Percentiles rank a stretch among this genome's conserved stretches.
These are phyloP conservation scores for Prietella phreatophila DNA, from an alignment of 2,113 vertebrate species.

Conservation along the genomic window DNA sequence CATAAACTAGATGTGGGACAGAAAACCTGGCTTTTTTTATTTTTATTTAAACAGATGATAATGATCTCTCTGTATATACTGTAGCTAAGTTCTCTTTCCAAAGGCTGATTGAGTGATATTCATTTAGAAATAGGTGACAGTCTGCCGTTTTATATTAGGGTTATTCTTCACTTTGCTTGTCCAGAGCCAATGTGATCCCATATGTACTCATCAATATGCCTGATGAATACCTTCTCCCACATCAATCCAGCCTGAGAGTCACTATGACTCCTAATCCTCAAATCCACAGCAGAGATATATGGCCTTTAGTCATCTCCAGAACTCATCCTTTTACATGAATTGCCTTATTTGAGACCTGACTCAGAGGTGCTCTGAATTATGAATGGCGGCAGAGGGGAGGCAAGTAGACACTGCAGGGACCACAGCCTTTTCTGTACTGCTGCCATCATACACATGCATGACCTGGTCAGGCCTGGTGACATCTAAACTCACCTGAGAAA, in stretches of 20 bases:
- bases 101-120: conserved; percentile 18
- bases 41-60: conserved; percentile 15
- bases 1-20: conserved; percentile 11
- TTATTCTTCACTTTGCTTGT: conserved; percentile 29
- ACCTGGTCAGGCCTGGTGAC: background rate
- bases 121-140: conserved; percentile 38
- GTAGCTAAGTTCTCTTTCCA: background rate
- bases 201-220: conserved; percentile 40
- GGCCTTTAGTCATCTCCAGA: conserved; percentile 36
- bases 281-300: conserved; percentile 28
- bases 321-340: conserved; percentile 44
- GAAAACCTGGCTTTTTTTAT: conserved; percentile 28
- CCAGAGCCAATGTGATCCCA: conserved; percentile 26
- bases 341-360: conserved; percentile 48
- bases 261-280: conserved; percentile 29
- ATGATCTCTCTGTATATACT: background rate
- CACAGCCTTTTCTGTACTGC: background rate
- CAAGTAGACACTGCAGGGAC: conserved; percentile 7
- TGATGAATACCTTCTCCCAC: background rate
- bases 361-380: conserved; percentile 47
- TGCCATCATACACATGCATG: background rate
- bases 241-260: conserved; percentile 27
- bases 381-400: conserved; percentile 10
- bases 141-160: background rate
- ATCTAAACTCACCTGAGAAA: conserved; percentile 10